Evolutionary conservation across 64 coral and sea anemone species (phyloP).

Genomic region (Pachyseris speciosa): DNA sequence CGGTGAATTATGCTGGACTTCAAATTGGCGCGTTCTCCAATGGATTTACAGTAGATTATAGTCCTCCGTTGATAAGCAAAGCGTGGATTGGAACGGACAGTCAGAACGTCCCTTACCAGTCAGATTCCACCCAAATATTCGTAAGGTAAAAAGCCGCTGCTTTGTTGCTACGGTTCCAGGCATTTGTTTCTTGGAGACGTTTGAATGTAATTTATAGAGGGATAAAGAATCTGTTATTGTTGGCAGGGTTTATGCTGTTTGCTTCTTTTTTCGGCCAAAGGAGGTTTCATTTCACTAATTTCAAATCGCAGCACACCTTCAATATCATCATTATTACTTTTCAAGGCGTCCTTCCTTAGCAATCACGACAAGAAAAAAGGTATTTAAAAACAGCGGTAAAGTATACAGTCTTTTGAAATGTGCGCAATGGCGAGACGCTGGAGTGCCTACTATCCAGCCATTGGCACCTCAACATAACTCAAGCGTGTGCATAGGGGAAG

Average conservation of each 20-base stretch:
- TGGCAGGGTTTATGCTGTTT: too few relatives aligned
- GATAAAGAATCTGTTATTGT: neutral
- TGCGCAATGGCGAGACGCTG: too few relatives aligned
- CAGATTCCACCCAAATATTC: neutral
- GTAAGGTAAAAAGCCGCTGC: neutral
- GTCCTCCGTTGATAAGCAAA: constrained; percentile 29
- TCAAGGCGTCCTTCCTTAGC: too few relatives aligned
- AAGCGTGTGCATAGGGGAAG: neutral
- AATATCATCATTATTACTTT: too few relatives aligned
- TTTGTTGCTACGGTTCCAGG: too few relatives aligned
- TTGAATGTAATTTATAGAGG: neutral
- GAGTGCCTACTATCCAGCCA: too few relatives aligned
- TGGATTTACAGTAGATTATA: constrained; percentile 85
- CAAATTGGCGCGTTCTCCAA: constrained; percentile 53
- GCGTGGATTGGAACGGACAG: constrained; percentile 24
- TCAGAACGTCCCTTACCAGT: neutral
- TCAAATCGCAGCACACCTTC: too few relatives aligned
- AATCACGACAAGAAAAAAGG: too few relatives aligned
- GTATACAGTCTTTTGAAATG: too few relatives aligned
- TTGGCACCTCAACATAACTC: neutral
- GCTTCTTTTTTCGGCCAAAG: too few relatives aligned
- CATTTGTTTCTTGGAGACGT: neutral
- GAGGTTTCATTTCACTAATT: too few relatives aligned
- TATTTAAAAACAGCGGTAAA: too few relatives aligned
- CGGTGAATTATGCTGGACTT: constrained; percentile 67